A percentile compares a stretch with the other conserved stretches of the same genome.
These are phyloP conservation scores for Apoda limacodes DNA, from an alignment of 2,888 invertebrate species.

Conservation along the genomic window DNA sequence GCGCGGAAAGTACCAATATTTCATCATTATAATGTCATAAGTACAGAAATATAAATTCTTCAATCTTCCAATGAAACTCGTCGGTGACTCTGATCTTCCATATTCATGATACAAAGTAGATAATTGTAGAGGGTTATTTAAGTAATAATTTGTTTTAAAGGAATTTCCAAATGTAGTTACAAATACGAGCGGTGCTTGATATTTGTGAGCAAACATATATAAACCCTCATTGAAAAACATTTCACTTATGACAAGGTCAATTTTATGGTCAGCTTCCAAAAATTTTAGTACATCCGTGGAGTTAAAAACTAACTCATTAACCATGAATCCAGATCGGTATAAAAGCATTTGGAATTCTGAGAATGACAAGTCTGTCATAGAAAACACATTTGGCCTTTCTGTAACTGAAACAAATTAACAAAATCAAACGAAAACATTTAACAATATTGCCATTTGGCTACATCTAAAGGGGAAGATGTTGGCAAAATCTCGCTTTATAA, in stretches of 20 bases:
- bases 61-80: slow-evolving; percentile 15
- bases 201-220: slow-evolving; percentile 19
- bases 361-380: slow-evolving; percentile 9
- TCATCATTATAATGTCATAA: not conserved
- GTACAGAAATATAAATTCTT: slow-evolving; percentile 8
- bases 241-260: slow-evolving; percentile 16
- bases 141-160: slow-evolving; percentile 14
- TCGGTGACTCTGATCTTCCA: not conserved
- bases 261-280: slow-evolving; percentile 14
- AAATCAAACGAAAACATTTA: too few relatives aligned
- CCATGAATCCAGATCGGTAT: slow-evolving; percentile 10
- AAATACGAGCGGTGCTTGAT: slow-evolving; percentile 17
- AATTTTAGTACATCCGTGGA: slow-evolving; percentile 17
- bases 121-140: slow-evolving; percentile 17
- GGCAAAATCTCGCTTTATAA: too few relatives aligned
- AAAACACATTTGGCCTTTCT: slow-evolving; percentile 11
- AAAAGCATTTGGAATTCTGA: slow-evolving; percentile 10
- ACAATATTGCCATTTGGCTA: too few relatives aligned
- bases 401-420: slow-evolving; percentile 17
- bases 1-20: not conserved
- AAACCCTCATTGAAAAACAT: slow-evolving; percentile 17
- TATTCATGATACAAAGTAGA: slow-evolving; percentile 10
- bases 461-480: too few relatives aligned
- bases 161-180: slow-evolving; percentile 18
- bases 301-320: slow-evolving; percentile 12